Evolutionary conservation across 2,113 vertebrate genomes (phyloP).

Genomic region (Sander vitreus): DNA sequence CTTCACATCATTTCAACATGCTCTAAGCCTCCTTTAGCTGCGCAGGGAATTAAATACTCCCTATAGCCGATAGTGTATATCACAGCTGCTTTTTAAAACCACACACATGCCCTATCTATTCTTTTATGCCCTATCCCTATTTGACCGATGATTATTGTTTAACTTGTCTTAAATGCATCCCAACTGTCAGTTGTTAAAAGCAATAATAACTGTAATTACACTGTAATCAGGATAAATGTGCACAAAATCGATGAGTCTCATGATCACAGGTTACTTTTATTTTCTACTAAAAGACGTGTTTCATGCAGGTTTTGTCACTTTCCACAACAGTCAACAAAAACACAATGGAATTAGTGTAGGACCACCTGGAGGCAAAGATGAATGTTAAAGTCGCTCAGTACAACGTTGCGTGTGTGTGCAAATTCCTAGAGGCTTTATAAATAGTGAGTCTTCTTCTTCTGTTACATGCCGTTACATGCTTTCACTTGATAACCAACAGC

Average conservation of each 20-base stretch:
- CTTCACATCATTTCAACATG: constrained; percentile 47
- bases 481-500: constrained; percentile 25
- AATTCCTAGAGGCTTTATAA: constrained; percentile 48
- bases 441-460: constrained; percentile 31
- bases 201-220: constrained; percentile 5
- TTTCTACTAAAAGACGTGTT: constrained; percentile 77
- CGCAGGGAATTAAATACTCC: constrained; percentile 19
- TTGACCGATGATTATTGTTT: constrained; percentile 1
- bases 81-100: constrained; percentile 12
- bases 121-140: background rate
- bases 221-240: background rate
- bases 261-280: constrained; percentile 73
- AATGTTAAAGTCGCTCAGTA: no score
- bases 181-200: background rate
- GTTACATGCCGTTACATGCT: constrained; percentile 49
- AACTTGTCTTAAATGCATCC: background rate
- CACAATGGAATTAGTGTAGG: constrained; percentile 48
- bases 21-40: constrained; percentile 20
- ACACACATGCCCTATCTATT: background rate
- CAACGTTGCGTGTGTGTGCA: constrained; percentile 8
- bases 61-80: constrained; percentile 9
- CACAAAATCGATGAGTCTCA: background rate
- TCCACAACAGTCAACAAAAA: constrained; percentile 73
- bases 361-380: constrained; percentile 12
- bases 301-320: constrained; percentile 77